phyloP scores from a whole-genome alignment of 2,797 vertebrate species.

The Microctenopoma stevenorrisi region DNA sequence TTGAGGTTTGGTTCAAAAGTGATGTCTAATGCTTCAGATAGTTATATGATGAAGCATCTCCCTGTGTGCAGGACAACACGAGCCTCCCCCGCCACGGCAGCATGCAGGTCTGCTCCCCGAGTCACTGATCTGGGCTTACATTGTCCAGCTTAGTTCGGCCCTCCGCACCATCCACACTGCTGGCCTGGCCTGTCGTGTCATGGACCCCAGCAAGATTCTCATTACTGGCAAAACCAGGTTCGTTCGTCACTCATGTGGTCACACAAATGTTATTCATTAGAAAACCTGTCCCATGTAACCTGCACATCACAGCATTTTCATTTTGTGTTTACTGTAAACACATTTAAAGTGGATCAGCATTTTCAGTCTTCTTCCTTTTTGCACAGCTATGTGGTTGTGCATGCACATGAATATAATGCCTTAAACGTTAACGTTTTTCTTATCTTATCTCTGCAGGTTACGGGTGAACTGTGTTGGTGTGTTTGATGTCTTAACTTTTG shows the following conservation, averaged over 20 bases:
- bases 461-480: constrained; percentile 95
- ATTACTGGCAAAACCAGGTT: constrained; percentile 97
- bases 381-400: not conserved
- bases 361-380: constrained; percentile 54
- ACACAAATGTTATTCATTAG: not conserved
- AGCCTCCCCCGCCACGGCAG: constrained; percentile 96
- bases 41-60: constrained; percentile 29
- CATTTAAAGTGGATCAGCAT: constrained; percentile 51
- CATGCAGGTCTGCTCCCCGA: constrained; percentile 96
- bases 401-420: not conserved
- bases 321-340: constrained; percentile 30
- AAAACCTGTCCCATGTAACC: not conserved
- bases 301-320: not conserved
- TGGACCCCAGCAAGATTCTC: constrained; percentile 99
- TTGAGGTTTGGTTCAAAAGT: constrained; percentile 31
- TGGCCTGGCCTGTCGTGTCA: constrained; percentile 95
- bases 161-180: constrained; percentile 97
- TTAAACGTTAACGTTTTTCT: not conserved
- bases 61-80: constrained; percentile 89
- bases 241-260: not conserved
- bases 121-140: constrained; percentile 99
- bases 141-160: constrained; percentile 97
- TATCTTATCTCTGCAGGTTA: constrained; percentile 77
- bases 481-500: constrained; percentile 99
- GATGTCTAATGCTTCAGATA: not conserved